A percentile compares a stretch with the other conserved stretches of the same genome.
Evolutionary conservation across 2,888 invertebrate genomes (phyloP).

Genomic region (Cecidostiba fungosa): DNA sequence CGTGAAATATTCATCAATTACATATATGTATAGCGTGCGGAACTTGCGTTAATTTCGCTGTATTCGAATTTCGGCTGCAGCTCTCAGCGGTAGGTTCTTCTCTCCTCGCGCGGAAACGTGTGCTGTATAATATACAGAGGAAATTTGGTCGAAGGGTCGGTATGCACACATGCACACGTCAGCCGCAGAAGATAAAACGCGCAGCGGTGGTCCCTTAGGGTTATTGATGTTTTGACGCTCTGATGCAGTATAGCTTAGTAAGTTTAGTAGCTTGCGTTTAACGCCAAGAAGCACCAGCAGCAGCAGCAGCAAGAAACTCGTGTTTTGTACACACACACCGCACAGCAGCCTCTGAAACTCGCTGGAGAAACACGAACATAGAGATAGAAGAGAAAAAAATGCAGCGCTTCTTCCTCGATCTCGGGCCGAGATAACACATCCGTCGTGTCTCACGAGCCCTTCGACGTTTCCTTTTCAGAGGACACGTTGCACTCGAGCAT

Average conservation of each 20-base stretch:
- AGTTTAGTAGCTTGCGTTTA: constrained; percentile 40
- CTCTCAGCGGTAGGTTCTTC: not conserved
- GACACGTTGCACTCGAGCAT: constrained; percentile 3
- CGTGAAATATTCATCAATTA: constrained; percentile 49
- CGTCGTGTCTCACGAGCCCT: constrained; percentile 27
- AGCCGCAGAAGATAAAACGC: constrained; percentile 41
- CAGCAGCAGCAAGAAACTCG: constrained; percentile 17
- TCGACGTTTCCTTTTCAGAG: constrained; percentile 8
- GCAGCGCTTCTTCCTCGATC: not conserved
- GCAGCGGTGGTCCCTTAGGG: not conserved
- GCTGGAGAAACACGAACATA: not conserved
- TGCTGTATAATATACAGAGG: not conserved
- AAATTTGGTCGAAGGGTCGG: constrained; percentile 2
- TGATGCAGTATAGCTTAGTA: not conserved
- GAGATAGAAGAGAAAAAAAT: not conserved
- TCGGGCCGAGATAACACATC: not conserved
- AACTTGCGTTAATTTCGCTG: constrained; percentile 30
- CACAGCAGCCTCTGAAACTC: not conserved
- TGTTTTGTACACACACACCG: not conserved
- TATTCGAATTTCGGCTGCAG: constrained; percentile 26
- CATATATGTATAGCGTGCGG: no score
- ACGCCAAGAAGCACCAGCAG: not conserved
- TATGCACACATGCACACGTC: constrained; percentile 16
- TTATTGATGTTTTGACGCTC: constrained; percentile 58
- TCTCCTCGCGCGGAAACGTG: not conserved